A percentile compares a stretch with the other conserved stretches of the same genome.
phyloP scores from a whole-genome alignment of 2,797 vertebrate species.

The Telmatherina bonti region DNA sequence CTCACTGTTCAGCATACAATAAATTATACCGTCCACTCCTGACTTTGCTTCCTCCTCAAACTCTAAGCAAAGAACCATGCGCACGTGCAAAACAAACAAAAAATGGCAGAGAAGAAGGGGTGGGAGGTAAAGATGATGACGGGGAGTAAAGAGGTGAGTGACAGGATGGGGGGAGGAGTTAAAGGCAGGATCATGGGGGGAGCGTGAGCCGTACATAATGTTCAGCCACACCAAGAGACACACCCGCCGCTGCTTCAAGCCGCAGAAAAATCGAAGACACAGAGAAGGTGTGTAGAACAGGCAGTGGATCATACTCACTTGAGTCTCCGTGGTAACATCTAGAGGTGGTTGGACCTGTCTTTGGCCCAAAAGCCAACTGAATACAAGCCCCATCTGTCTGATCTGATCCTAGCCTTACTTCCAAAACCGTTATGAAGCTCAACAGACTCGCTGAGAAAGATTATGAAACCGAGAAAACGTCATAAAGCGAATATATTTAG shows the following conservation, averaged over 20 bases:
- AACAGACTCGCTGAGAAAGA: background rate
- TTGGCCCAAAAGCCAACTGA: constrained; percentile 63
- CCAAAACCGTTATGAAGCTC: background rate
- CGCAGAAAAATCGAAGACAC: constrained; percentile 20
- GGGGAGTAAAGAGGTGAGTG: constrained; percentile 5
- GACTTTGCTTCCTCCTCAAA: background rate
- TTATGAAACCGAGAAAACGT: constrained; percentile 7
- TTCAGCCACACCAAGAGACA: constrained; percentile 43
- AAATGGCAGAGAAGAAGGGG: constrained; percentile 53
- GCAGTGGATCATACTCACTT: constrained; percentile 61
- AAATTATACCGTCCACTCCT: constrained; percentile 7
- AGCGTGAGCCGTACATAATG: constrained; percentile 68
- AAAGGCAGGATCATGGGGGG: constrained; percentile 10
- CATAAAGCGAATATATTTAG: background rate
- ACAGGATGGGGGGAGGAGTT: constrained; percentile 8
- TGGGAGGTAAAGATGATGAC: constrained; percentile 28
- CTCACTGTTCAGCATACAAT: background rate
- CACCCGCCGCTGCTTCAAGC: constrained; percentile 28
- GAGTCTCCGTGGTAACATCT: constrained; percentile 39
- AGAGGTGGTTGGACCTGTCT: constrained; percentile 28
- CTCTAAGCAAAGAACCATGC: constrained; percentile 13
- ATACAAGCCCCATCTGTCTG: constrained; percentile 48
- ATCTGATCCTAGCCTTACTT: background rate
- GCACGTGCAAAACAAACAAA: background rate
- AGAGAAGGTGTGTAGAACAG: constrained; percentile 15